These are phyloP conservation scores for Plutella xylostella DNA, from an alignment of 2,888 invertebrate species.

Conservation along the genomic window DNA sequence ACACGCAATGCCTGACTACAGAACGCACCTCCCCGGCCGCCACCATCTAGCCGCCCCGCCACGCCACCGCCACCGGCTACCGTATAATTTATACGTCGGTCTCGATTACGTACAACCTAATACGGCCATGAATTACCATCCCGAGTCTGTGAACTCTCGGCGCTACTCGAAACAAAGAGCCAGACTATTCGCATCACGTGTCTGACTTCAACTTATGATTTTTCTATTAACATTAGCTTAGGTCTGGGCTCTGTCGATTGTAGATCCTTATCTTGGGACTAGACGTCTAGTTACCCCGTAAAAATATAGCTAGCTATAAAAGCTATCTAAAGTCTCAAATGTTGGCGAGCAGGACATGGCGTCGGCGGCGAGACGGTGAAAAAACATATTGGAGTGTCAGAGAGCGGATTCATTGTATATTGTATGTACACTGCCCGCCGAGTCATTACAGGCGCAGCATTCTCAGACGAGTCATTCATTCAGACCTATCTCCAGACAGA, in stretches of 20 bases:
- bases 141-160: no score
- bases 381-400: background rate
- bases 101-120: background rate
- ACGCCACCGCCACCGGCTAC: background rate
- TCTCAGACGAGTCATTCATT: constrained; percentile 25
- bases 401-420: background rate
- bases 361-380: background rate
- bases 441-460: constrained; percentile 1
- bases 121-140: no score
- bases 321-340: background rate
- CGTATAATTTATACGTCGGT: background rate
- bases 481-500: constrained; percentile 47
- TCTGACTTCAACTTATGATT: background rate
- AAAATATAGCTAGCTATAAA: background rate
- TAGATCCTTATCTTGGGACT: background rate
- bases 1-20: no score
- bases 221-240: background rate
- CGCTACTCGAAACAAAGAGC: background rate
- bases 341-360: no score
- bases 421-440: background rate
- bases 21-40: no score
- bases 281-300: background rate
- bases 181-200: background rate
- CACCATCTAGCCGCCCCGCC: no score
- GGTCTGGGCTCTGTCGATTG: background rate